Base-by-base conservation (phyloP, 1,140 invertebrate species). In the Meteorus sp. region DNA sequence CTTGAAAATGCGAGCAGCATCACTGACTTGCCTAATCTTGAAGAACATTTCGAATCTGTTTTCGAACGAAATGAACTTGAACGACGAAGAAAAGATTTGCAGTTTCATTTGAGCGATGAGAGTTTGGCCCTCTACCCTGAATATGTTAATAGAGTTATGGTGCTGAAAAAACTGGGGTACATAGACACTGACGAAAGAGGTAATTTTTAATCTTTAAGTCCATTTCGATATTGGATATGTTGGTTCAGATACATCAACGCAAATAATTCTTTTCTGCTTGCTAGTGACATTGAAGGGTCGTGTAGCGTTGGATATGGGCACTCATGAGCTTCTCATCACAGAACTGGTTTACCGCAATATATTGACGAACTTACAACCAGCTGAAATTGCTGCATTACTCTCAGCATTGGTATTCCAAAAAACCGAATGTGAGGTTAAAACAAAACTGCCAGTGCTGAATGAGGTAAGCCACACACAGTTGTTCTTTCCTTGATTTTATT, bases 261-360 rank as follows among this genome's bases (percentile, higher is more conserved):
- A 39, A 57, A 20, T 48, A 22, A 20, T 44, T 37, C 44, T 64
- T 50, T 59, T 67, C 81, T 81, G 54, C 72, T n/a, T n/a, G n/a
- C n/a, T n/a, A 84, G 88, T 93, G 2, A 86, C 88, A 52, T 73
- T 96, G 31, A 97, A 98, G 82, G 96, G 96, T 8, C 83, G 91
- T 58, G 95, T 99, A 6, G 97, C 96, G 2, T 93, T 96, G 71
- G 90, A 96, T 76, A 98, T 99, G 88, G 93, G 94, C 13, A 95
- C 89, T 57, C 90, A 91, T 68, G 97, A 99, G 75, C 80, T 99
- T 2, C 84, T 99, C 17, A 90, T 99, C 43, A 98, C 96, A 0
- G 97, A 99, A 80, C 77, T 99, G 1, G 88, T 99, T n/a, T 88
- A 98, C 56, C 86, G 93, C 58, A 97, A 98, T 79, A 85, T 95